Evolutionary conservation across 1,140 invertebrate genomes (phyloP).

Genomic region (Vollenhovia emeryi): DNA sequence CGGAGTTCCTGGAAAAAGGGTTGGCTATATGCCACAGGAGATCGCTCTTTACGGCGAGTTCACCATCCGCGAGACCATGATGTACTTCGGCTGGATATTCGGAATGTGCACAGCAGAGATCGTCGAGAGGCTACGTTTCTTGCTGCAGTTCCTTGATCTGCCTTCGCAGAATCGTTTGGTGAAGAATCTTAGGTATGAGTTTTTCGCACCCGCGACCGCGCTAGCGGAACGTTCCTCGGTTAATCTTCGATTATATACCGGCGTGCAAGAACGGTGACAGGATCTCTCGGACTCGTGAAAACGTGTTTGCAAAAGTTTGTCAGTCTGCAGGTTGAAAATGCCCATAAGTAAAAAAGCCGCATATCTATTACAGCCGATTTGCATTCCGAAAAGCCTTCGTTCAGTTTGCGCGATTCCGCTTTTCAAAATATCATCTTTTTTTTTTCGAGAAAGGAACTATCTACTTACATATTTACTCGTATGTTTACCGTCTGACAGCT

Average conservation of each 20-base stretch:
- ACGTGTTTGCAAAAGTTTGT: neutral
- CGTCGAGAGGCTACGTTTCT: constrained; percentile 92
- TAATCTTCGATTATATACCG: neutral
- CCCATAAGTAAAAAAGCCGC: neutral
- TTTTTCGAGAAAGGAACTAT: neutral
- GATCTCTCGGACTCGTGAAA: neutral
- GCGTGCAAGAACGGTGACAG: neutral
- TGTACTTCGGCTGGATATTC: constrained; percentile 98
- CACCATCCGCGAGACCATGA: constrained; percentile 97
- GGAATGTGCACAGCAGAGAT: constrained; percentile 94
- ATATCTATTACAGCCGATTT: neutral
- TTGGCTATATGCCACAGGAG: constrained; percentile 95
- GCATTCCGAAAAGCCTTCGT: neutral
- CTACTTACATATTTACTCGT: neutral
- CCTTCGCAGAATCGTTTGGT: constrained; percentile 94
- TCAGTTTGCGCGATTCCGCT: neutral
- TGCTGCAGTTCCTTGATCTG: constrained; percentile 95
- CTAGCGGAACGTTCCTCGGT: neutral
- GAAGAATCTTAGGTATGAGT: constrained; percentile 92
- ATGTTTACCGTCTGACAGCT: neutral
- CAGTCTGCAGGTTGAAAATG: neutral
- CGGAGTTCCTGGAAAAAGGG: constrained; percentile 95
- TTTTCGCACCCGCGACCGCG: neutral
- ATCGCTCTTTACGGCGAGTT: constrained; percentile 98
- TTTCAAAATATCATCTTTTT: neutral